Conservation (phyloP, 92 coral and sea anemone genomes). For the Parazoanthus atlanticus region DNA sequence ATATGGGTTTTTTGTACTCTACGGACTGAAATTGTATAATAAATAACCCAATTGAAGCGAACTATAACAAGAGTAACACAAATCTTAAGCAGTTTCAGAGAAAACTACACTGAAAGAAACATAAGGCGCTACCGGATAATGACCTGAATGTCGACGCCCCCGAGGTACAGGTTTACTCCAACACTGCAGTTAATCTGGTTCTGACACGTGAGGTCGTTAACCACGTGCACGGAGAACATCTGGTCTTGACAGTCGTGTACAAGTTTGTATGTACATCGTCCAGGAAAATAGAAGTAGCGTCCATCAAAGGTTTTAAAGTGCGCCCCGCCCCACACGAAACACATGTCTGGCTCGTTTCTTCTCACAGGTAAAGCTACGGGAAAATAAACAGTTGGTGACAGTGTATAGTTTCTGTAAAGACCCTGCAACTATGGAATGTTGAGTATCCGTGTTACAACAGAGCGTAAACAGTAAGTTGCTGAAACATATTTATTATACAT, state of each 20-base stretch:
- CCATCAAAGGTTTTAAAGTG: conserved; percentile 90
- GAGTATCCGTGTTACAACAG: too few relatives aligned
- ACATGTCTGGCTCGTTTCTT: conserved; percentile 80
- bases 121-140: not conserved
- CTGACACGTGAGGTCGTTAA: conserved; percentile 67
- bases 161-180: conserved; percentile 83
- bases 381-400: not conserved
- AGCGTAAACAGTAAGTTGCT: too few relatives aligned
- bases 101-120: not conserved
- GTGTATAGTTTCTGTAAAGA: too few relatives aligned
- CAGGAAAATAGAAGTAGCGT: conserved; percentile 81
- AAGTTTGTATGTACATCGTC: conserved; percentile 94
- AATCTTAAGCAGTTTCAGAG: too few relatives aligned
- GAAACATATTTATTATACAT: too few relatives aligned
- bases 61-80: not conserved
- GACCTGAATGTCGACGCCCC: conserved; percentile 86
- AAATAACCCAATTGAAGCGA: too few relatives aligned
- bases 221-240: conserved; percentile 87
- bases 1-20: too few relatives aligned
- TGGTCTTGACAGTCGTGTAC: conserved; percentile 87
- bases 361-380: conserved; percentile 44
- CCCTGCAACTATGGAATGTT: too few relatives aligned
- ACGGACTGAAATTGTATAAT: too few relatives aligned
- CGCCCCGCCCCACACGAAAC: conserved; percentile 82
- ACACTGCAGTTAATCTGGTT: conserved; percentile 65